phyloP scores from a whole-genome alignment of 2,797 vertebrate species.

The Sus cebifrons region DNA sequence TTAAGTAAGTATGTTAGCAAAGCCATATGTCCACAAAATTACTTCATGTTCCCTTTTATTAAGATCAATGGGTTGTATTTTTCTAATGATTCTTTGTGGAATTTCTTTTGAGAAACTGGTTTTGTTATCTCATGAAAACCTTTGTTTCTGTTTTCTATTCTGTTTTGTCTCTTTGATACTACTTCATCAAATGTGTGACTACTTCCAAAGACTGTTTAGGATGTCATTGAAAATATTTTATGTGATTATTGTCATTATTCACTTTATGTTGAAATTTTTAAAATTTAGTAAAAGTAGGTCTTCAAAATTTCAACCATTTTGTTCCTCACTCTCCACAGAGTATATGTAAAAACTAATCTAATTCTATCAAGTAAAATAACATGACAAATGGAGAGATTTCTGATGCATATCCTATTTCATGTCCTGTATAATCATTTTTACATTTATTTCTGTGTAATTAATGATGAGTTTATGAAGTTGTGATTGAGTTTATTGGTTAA shows the following conservation, averaged over 20 bases:
- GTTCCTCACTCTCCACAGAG: not conserved
- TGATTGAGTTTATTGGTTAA: not conserved
- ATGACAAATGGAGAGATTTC: not conserved
- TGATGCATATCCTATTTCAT: not conserved
- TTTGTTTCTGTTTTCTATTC: not conserved
- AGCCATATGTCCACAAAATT: not conserved
- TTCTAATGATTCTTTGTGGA: not conserved
- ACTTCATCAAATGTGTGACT: not conserved
- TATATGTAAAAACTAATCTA: not conserved
- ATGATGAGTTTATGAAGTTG: not conserved
- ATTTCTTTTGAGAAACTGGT: not conserved
- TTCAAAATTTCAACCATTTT: not conserved
- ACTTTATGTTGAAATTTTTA: not conserved
- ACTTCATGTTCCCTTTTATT: not conserved
- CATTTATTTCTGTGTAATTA: not conserved
- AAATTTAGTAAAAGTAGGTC: not conserved
- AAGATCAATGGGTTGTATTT: not conserved
- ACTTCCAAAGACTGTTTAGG: not conserved
- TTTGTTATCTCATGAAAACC: not conserved
- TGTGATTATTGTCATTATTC: not conserved
- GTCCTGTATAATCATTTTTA: not conserved
- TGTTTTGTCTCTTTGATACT: not conserved
- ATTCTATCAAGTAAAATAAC: slow-evolving; percentile 8
- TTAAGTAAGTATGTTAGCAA: not conserved
- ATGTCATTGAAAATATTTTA: not conserved